A percentile compares a stretch with the other conserved stretches of the same genome.
phyloP scores from a whole-genome alignment of 2,113 vertebrate genomes.

The Platysternon megacephalum region DNA sequence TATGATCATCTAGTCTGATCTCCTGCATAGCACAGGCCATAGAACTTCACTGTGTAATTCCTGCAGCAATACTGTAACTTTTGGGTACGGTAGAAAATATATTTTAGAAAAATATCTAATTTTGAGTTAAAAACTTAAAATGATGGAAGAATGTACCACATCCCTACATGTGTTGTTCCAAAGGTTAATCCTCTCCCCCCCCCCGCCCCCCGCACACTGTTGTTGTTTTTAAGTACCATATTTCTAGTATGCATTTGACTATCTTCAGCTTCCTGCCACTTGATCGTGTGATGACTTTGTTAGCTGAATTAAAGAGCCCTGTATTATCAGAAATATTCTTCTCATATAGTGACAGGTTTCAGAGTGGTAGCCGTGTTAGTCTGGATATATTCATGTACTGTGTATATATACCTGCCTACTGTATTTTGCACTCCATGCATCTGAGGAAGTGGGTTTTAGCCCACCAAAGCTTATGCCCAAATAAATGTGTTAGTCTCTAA shows the following conservation, averaged over 20 bases:
- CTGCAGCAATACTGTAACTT: background rate
- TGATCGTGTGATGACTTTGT: background rate
- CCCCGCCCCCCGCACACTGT: too few relatives aligned
- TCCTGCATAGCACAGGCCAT: background rate
- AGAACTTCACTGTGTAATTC: background rate
- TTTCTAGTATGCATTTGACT: background rate
- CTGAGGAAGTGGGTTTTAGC: too few relatives aligned
- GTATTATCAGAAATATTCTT: background rate
- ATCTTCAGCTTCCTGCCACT: background rate
- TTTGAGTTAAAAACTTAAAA: background rate
- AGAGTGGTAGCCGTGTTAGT: too few relatives aligned
- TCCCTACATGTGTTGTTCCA: background rate
- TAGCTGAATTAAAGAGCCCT: background rate
- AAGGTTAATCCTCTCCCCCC: background rate
- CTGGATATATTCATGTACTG: too few relatives aligned
- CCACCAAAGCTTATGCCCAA: too few relatives aligned
- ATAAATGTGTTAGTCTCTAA: too few relatives aligned
- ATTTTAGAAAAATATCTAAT: background rate
- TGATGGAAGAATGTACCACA: background rate
- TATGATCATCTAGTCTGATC: background rate
- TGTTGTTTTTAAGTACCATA: background rate
- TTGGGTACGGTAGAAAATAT: background rate
- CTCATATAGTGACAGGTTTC: background rate
- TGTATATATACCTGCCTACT: too few relatives aligned
- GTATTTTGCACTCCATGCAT: too few relatives aligned